These are phyloP conservation scores for Mylabris phalerata DNA, from an alignment of 1,140 invertebrate genomes.

Conservation along the genomic window DNA sequence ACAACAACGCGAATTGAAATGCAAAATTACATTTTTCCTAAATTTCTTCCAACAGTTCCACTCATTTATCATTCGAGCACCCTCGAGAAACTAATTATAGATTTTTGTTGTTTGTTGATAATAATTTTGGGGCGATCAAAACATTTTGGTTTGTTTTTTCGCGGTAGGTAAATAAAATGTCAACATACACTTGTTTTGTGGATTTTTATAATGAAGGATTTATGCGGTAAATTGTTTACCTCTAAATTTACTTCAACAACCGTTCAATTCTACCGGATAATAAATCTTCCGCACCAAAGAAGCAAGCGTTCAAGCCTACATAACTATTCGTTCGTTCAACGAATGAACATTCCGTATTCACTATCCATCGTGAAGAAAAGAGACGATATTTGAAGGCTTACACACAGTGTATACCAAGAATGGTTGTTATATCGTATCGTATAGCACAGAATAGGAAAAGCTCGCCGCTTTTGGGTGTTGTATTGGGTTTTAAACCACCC, in stretches of 20 bases:
- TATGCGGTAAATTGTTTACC: slow-evolving; percentile 36
- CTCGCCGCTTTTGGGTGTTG: too few species aligned
- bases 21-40: slow-evolving; percentile 31
- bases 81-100: too few species aligned
- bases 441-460: too few species aligned
- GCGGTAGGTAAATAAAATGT: too few species aligned
- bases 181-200: too few species aligned
- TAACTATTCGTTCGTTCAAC: slow-evolving; percentile 12
- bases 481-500: too few species aligned
- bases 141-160: too few species aligned
- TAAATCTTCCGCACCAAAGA: slow-evolving; percentile 34
- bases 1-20: slow-evolving; percentile 32
- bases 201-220: slow-evolving; percentile 29
- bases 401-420: neutral
- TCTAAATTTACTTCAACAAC: slow-evolving; percentile 35
- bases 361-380: slow-evolving; percentile 1
- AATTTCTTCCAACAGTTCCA: neutral
- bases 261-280: slow-evolving; percentile 31
- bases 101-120: too few species aligned
- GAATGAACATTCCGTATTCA: slow-evolving; percentile 11
- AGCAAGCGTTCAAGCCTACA: slow-evolving; percentile 20
- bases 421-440: too few species aligned
- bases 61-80: slow-evolving; percentile 24
- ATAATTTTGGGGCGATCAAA: too few species aligned
- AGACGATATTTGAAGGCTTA: slow-evolving; percentile 18